Evolutionary conservation across 2,797 vertebrate species (phyloP).

Genomic region (Eurystomus glaucurus): DNA sequence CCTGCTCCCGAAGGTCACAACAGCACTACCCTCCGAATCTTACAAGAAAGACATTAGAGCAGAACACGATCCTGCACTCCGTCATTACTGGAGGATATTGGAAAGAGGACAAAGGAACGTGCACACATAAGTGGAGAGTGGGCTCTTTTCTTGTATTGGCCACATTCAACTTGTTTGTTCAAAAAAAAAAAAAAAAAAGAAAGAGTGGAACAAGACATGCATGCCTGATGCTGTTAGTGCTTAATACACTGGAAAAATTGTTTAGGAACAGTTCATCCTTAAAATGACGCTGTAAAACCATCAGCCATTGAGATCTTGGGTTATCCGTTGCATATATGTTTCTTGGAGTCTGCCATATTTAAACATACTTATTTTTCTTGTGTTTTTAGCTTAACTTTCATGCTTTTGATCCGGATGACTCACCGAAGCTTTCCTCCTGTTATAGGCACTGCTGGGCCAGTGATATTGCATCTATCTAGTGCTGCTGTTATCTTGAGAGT

Average conservation of each 20-base stretch:
- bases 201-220: conserved; percentile 63
- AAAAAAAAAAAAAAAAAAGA: conserved; percentile 24
- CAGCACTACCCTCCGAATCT: conserved; percentile 70
- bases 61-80: conserved; percentile 36
- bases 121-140: conserved; percentile 52
- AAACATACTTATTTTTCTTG: neutral
- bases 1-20: conserved; percentile 65
- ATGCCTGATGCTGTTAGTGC: conserved; percentile 61
- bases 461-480: neutral
- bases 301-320: conserved; percentile 3
- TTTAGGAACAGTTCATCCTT: conserved; percentile 71
- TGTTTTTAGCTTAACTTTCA: neutral
- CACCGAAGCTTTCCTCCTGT: neutral
- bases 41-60: conserved; percentile 75
- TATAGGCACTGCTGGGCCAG: neutral
- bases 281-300: conserved; percentile 56
- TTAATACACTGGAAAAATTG: conserved; percentile 71
- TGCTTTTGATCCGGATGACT: neutral
- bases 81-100: conserved; percentile 66
- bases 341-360: neutral
- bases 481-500: neutral
- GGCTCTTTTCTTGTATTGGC: conserved; percentile 58
- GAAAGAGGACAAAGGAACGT: conserved; percentile 53
- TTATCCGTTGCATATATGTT: neutral
- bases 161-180: conserved; percentile 72